Evolutionary conservation across 1,140 invertebrate species (phyloP).

Genomic region (Alviniconcha marisindica): DNA sequence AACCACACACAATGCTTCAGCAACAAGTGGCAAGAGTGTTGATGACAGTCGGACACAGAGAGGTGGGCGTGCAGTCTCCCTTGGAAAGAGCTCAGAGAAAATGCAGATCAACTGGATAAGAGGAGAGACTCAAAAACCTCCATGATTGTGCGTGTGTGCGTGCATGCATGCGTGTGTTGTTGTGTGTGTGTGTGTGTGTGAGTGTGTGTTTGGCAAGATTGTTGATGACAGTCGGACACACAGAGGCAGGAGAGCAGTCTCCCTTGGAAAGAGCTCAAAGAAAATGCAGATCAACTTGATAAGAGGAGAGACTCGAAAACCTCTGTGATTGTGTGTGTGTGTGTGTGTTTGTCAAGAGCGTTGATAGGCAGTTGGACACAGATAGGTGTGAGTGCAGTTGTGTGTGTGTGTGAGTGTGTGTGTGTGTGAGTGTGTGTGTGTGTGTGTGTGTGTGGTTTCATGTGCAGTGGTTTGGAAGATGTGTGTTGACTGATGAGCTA

Average conservation of each 20-base stretch:
- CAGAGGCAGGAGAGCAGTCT: background rate
- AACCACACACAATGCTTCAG: too few relatives aligned
- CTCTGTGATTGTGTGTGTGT: background rate
- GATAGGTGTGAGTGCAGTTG: too few relatives aligned
- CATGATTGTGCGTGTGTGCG: background rate
- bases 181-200: too few relatives aligned
- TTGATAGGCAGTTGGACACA: too few relatives aligned
- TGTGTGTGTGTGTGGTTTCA: too few relatives aligned
- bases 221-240: background rate
- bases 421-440: too few relatives aligned
- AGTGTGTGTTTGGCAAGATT: background rate
- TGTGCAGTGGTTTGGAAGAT: too few relatives aligned
- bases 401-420: too few relatives aligned
- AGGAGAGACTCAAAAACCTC: background rate
- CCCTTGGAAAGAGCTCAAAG: background rate
- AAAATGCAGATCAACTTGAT: slow-evolving; percentile 5
- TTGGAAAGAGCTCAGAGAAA: background rate
- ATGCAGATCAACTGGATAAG: background rate
- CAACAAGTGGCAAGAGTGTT: background rate
- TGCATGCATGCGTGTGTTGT: background rate
- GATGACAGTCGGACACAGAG: background rate
- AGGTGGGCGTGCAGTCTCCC: background rate
- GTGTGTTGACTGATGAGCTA: too few relatives aligned
- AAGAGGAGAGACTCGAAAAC: background rate
- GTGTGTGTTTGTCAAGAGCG: too few relatives aligned